Conservation (phyloP, 2,888 invertebrate species). For the Netelia virgata region DNA sequence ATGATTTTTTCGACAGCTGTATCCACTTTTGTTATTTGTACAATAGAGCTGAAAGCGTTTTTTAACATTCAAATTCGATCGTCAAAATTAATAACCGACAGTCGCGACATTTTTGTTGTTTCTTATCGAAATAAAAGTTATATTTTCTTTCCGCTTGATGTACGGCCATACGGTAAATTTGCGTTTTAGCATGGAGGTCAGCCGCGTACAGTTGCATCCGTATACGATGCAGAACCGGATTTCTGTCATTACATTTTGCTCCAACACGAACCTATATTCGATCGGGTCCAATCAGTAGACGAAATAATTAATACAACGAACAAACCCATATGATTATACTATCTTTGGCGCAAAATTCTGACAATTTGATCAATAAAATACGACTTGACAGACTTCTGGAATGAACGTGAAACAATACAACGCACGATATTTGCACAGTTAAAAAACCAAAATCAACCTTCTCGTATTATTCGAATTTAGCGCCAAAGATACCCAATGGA, state of each 20-base stretch:
- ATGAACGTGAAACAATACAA: neutral
- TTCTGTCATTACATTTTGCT: neutral
- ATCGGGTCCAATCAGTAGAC: neutral
- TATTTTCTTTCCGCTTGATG: neutral
- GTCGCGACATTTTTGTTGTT: neutral
- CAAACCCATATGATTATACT: neutral
- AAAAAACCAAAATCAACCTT: too few relatives aligned
- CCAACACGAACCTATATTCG: neutral
- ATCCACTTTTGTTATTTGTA: too few relatives aligned
- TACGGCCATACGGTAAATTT: neutral
- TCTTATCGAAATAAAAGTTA: neutral
- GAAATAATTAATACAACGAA: neutral
- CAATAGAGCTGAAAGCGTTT: too few relatives aligned
- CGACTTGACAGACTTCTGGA: too few relatives aligned
- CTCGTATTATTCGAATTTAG: conserved; percentile 9
- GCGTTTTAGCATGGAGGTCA: neutral
- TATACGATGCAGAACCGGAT: too few relatives aligned
- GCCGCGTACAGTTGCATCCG: too few relatives aligned
- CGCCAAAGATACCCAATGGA: conserved; percentile 3
- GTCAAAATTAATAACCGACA: neutral
- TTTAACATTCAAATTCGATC: neutral
- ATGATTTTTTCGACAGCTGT: too few relatives aligned
- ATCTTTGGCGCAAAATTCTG: conserved; percentile 6
- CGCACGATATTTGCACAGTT: too few relatives aligned
- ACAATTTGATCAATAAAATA: neutral